These are phyloP conservation scores for Epinephelus coioides DNA, from an alignment of 2,797 vertebrate species.

Conservation along the genomic window DNA sequence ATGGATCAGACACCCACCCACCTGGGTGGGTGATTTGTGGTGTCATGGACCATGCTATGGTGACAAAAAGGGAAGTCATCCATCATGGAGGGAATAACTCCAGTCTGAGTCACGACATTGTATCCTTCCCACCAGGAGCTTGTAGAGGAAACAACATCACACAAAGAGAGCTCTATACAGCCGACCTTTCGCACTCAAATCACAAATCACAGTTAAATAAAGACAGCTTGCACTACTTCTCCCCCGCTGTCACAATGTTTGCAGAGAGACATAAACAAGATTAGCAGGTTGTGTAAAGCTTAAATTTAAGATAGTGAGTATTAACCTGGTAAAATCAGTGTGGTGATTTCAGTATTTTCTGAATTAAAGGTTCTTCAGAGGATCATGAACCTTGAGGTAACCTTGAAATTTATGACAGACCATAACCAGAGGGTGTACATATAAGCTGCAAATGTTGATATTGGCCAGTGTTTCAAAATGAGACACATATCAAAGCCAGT, in stretches of 20 bases:
- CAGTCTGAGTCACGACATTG: slow-evolving; percentile 60
- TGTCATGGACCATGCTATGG: slow-evolving; percentile 15
- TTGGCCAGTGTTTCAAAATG: not conserved
- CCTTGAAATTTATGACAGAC: slow-evolving; percentile 2
- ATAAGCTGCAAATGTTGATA: not conserved
- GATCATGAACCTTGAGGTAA: not conserved
- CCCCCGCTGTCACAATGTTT: not conserved
- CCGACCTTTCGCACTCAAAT: slow-evolving; percentile 24
- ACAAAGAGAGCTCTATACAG: not conserved
- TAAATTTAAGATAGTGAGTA: not conserved
- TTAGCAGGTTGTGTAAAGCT: not conserved
- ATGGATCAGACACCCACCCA: not conserved
- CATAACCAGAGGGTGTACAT: not conserved
- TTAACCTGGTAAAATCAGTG: not conserved
- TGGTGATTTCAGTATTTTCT: not conserved
- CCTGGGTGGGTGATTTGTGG: slow-evolving; percentile 12
- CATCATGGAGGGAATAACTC: slow-evolving; percentile 58
- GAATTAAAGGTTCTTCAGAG: not conserved
- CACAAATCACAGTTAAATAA: slow-evolving; percentile 34
- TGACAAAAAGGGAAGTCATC: slow-evolving; percentile 51
- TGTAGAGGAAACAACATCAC: slow-evolving; percentile 2
- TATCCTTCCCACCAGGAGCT: slow-evolving; percentile 31
- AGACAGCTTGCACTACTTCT: slow-evolving; percentile 12
- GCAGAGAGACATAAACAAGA: slow-evolving; percentile 4
- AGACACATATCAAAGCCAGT: slow-evolving; percentile 15